Evolutionary conservation across 2,113 vertebrate species (phyloP).

Genomic region (Barbus barbus): DNA sequence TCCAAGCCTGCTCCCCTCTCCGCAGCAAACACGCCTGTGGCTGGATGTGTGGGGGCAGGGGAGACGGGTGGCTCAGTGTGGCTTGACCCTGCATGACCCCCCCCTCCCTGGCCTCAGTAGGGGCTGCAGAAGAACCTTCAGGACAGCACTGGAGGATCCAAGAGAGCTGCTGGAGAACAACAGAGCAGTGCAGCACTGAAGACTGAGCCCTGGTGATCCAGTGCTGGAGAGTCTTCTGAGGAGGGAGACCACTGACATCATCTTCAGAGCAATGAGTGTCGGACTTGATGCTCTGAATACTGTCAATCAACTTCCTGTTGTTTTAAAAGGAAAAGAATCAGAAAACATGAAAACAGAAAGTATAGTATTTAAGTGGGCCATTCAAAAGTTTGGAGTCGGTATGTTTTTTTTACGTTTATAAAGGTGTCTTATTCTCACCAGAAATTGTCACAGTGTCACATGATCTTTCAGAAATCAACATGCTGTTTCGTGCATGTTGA

Average conservation of each 20-base stretch:
- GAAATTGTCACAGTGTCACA: too few species aligned
- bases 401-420: too few species aligned
- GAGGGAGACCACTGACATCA: slow-evolving; percentile 79
- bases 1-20: slow-evolving; percentile 80
- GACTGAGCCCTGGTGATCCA: slow-evolving; percentile 81
- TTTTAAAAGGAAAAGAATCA: background rate
- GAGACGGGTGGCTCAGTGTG: slow-evolving; percentile 79
- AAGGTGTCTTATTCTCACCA: background rate
- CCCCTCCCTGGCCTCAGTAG: slow-evolving; percentile 58
- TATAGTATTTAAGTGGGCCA: background rate
- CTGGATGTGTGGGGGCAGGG: slow-evolving; percentile 76
- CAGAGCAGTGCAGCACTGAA: slow-evolving; percentile 79
- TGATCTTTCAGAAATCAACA: too few species aligned
- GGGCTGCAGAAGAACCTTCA: slow-evolving; percentile 53
- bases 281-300: slow-evolving; percentile 75
- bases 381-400: too few species aligned
- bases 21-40: slow-evolving; percentile 82
- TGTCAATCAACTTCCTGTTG: slow-evolving; percentile 80
- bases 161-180: slow-evolving; percentile 82
- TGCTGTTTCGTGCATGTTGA: too few species aligned
- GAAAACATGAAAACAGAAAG: background rate
- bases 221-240: slow-evolving; percentile 76
- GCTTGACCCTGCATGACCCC: slow-evolving; percentile 50
- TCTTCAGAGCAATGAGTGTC: slow-evolving; percentile 58
- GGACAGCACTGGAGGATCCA: slow-evolving; percentile 92